Percentiles rank a stretch among this genome's conserved stretches.
These are phyloP conservation scores for Elachura formosa DNA, from an alignment of 2,113 vertebrate species.

Conservation along the genomic window DNA sequence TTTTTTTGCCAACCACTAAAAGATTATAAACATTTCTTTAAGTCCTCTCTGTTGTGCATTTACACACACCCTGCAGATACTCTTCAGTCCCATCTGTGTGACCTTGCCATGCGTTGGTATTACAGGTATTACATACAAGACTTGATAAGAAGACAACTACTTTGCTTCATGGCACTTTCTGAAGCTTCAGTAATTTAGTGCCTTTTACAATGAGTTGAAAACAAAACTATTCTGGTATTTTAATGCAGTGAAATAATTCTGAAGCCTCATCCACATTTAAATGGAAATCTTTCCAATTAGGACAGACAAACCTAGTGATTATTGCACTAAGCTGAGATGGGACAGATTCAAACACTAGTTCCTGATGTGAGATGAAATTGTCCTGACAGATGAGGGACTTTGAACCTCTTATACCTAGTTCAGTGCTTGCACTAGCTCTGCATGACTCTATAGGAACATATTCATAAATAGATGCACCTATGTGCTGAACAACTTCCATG, in stretches of 20 bases:
- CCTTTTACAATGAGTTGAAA: neutral
- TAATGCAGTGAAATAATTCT: neutral
- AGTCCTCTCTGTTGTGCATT: neutral
- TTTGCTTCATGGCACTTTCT: neutral
- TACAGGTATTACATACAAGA: neutral
- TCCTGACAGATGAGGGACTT: neutral
- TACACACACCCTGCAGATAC: neutral
- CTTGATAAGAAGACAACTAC: neutral
- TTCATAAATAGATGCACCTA: neutral
- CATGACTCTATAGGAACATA: neutral
- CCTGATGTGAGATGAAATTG: neutral
- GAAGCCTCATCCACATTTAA: neutral
- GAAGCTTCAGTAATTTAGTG: neutral
- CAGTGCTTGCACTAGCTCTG: neutral
- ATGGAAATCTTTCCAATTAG: neutral
- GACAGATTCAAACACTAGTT: neutral
- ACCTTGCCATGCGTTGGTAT: no score
- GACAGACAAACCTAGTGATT: neutral
- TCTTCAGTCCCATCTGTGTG: neutral
- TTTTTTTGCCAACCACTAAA: neutral
- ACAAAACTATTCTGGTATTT: neutral
- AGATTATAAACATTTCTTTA: neutral
- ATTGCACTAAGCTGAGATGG: neutral
- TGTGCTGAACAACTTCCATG: neutral
- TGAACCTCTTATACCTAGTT: neutral